Base-by-base conservation (phyloP, 1,140 invertebrate genomes). In the Lysiphlebus fabarum region DNA sequence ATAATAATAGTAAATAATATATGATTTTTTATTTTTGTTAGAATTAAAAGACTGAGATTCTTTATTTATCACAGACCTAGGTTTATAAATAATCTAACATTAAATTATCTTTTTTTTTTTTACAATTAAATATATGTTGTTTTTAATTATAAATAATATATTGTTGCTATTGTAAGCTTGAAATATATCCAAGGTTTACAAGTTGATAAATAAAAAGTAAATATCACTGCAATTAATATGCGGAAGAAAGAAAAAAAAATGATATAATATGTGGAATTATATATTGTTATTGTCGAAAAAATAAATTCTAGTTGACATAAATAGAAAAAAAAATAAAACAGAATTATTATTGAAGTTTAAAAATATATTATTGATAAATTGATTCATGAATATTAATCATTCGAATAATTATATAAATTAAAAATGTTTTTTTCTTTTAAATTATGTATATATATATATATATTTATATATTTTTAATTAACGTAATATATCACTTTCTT, bases 31-130 rank as follows among this genome's bases (percentile, higher is more conserved):
- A 9, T 7, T 37, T 50, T 37, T 12, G 7, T 37, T 45, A n/a
- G 6, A 10, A 14, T n/a, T 45, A 45, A 7, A 45, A 45, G n/a
- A 34, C 43, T n/a, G 34, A 53, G 50, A 53, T 48, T 49, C 41
- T 49, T 37, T 34, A 45, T 59, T 59, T 59, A 59, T 59, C 57
- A 59, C 57, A 59, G 57, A 59, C 50, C 57, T 59, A 59, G 17
- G 17, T 17, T 17, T 17, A 17, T 17, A 17, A 17, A 17, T 17
- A 17, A 3, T 17, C 17, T 17, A 17, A 17, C 17, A 17, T 17
- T 17, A 17, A 17, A 17, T 17, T 17, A 3, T 17, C 36, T n/a
- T 36, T 42, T 44, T 55, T 42, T 36, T 55, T 41, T 42, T 40
- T 58, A 36, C 47, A 40, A 58, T 9, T 51, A 50, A 38, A 48